Conservation (phyloP, 2,797 vertebrate genomes). For the Heliangelus exortis region DNA sequence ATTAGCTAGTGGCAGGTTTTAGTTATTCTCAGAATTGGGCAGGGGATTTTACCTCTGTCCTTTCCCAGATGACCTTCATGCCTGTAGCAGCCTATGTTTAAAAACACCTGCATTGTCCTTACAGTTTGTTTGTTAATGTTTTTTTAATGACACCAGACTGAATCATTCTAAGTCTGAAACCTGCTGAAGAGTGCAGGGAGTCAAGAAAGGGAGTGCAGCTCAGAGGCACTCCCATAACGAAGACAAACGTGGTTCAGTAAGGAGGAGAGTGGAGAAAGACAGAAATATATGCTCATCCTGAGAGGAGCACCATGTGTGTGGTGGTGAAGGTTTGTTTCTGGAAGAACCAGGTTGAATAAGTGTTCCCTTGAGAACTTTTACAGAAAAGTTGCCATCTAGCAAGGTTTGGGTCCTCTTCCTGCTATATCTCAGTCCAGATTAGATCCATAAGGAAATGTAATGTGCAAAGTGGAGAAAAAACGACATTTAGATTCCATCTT, state of each 20-base stretch:
- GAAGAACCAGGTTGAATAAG: neutral
- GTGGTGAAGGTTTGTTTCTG: neutral
- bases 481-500: neutral
- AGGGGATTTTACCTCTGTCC: neutral
- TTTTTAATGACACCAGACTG: neutral
- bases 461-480: neutral
- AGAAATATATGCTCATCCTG: neutral
- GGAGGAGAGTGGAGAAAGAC: neutral
- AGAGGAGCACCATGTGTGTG: neutral
- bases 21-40: neutral
- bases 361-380: neutral
- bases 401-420: neutral
- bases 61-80: neutral
- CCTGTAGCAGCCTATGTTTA: neutral
- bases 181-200: neutral
- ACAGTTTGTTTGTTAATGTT: neutral
- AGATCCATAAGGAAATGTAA: neutral
- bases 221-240: neutral
- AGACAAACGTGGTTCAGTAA: neutral
- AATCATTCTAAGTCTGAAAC: neutral
- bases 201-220: neutral
- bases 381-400: neutral
- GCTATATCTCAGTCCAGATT: neutral
- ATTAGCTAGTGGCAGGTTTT: neutral
- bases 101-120: neutral